Evolutionary conservation across 2,888 invertebrate genomes (phyloP), one percentile per base, ranked within the genome.

Genomic region (Nemotelus nigrinus): DNA sequence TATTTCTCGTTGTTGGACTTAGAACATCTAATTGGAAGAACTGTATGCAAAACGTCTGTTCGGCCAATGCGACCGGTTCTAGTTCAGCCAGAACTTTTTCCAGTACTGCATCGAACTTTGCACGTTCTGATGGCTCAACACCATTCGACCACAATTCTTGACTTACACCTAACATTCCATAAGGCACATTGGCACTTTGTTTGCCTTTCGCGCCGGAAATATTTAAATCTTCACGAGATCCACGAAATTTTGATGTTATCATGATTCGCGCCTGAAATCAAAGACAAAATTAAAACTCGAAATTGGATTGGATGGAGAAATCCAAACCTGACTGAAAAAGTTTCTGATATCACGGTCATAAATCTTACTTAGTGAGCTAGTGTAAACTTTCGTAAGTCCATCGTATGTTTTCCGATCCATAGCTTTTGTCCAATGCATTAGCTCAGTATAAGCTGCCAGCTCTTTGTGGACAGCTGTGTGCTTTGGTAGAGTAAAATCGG

Each of bases 21-120:
- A 79, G 58, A 81, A 90, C 90, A 83, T 93, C 93, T 82, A 96
- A 89, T 86, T 95, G 94, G 86, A 99, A 96, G 88, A 98, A 99
- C 79, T 92, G 90, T 39, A 95, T 92, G 85, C 97, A 98, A 88
- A 99, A 99, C 82, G 96, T 94, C 88, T 98, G 98, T 86, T 99
- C 99, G 44, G 95, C 94, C 81, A 97, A 90, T 85, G 98, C 97
- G 77, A 97, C 92, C 3, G 95, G 94, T 85, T 97, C 97, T 80
- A 98, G 89, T 84, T 96, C 93, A 25, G 93, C 93, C 78, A 99
- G 89, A 75, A 97, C 94, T 86, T 94, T 92, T 85, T 96, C 96
- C 78, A 96, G 88, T 72, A 95, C 89, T 79, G 93, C 89, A 84
- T 93, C 93, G 81, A 90, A 91, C 65, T 88, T 87, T 78, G 88